Conservation (phyloP, 35 echinoderm and acorn worm genomes). For the Lytechinus variegatus region DNA sequence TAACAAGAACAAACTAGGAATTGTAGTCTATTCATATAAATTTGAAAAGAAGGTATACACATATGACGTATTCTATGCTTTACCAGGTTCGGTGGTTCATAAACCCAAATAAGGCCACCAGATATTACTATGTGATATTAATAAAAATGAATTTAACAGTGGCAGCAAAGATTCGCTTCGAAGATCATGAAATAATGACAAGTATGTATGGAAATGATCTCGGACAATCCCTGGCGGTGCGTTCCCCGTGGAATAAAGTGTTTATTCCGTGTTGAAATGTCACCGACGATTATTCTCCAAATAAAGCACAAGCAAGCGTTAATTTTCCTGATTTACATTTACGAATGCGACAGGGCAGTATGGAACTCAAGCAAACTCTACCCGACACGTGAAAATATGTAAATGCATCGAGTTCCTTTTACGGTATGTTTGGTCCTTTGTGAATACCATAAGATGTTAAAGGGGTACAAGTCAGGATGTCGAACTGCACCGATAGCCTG, state of each 20-base stretch:
- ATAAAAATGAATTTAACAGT: not conserved
- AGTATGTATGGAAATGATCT: not conserved
- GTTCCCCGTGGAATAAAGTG: not conserved
- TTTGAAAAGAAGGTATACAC: too few relatives aligned
- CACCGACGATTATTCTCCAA: not conserved
- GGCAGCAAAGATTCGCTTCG: not conserved
- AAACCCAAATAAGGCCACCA: not conserved
- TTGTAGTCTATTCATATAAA: too few relatives aligned
- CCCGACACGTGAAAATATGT: constrained; percentile 10
- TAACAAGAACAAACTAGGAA: too few relatives aligned
- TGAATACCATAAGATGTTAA: not conserved
- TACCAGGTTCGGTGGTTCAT: not conserved
- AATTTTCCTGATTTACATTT: not conserved
- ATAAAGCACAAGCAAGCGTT: not conserved
- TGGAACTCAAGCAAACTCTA: not conserved
- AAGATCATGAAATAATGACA: not conserved
- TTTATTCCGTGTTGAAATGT: not conserved
- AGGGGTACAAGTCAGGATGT: not conserved
- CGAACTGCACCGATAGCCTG: not conserved
- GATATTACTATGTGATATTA: not conserved
- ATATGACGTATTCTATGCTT: too few relatives aligned
- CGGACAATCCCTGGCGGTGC: not conserved
- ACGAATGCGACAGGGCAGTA: not conserved
- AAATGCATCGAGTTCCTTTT: not conserved
- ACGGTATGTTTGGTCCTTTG: constrained; percentile 27